These are phyloP conservation scores for Lathamus discolor DNA, from an alignment of 2,113 vertebrate species.

Conservation along the genomic window DNA sequence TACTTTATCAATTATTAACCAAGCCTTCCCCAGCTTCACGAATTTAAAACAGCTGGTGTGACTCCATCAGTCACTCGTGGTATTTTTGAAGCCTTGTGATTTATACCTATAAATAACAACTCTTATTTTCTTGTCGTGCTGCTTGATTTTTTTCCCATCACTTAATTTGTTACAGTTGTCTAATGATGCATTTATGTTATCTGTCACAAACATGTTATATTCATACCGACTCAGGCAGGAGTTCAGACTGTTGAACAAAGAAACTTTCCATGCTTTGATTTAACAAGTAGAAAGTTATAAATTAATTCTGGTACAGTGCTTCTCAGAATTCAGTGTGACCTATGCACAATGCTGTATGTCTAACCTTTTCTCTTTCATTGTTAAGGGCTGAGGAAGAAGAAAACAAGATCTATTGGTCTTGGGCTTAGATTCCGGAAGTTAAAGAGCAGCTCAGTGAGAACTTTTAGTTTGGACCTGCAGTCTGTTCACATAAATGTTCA, in stretches of 20 bases:
- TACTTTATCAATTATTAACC: background rate
- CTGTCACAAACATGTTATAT: background rate
- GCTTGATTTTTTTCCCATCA: background rate
- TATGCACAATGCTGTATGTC: background rate
- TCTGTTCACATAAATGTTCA: background rate
- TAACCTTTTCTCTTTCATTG: background rate
- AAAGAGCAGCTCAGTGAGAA: background rate
- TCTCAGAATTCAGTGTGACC: background rate
- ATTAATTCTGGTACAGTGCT: background rate
- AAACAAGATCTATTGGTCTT: background rate
- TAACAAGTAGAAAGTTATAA: background rate
- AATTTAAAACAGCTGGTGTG: conserved; percentile 30
- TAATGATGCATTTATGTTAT: background rate
- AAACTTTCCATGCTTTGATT: background rate
- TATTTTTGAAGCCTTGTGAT: background rate
- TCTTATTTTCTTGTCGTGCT: background rate
- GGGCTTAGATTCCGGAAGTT: background rate
- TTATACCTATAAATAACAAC: background rate
- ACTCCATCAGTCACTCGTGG: background rate
- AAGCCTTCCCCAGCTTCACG: background rate
- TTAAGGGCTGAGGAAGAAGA: background rate
- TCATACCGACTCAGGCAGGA: background rate
- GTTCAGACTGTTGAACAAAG: background rate
- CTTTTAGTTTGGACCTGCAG: background rate
- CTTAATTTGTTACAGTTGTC: conserved; percentile 34